Percentiles rank a stretch among this genome's conserved stretches.
phyloP scores from a whole-genome alignment of 2,113 vertebrate species.

The Oenanthe oenanthe region DNA sequence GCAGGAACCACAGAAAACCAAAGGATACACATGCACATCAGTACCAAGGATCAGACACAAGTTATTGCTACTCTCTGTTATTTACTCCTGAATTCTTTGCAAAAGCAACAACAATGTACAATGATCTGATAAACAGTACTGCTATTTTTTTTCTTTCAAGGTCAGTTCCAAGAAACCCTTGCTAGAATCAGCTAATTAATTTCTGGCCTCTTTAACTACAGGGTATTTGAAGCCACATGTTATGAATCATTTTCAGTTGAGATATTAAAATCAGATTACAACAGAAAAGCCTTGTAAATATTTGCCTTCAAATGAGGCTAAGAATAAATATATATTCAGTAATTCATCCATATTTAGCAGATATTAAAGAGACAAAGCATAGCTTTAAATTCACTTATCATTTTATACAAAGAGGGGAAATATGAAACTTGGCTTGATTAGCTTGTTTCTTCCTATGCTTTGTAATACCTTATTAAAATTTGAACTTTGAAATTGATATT shows the following conservation, averaged over 20 bases:
- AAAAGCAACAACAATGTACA: slow-evolving; percentile 68
- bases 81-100: slow-evolving; percentile 62
- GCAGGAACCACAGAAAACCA: background rate
- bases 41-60: slow-evolving; percentile 3
- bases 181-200: slow-evolving; percentile 80
- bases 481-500: slow-evolving; percentile 81
- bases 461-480: slow-evolving; percentile 83
- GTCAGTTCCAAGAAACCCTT: slow-evolving; percentile 78
- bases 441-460: slow-evolving; percentile 80
- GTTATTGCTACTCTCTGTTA: slow-evolving; percentile 41
- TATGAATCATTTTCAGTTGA: slow-evolving; percentile 82
- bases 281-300: slow-evolving; percentile 83
- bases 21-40: background rate
- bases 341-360: slow-evolving; percentile 85
- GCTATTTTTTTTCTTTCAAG: slow-evolving; percentile 59
- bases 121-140: slow-evolving; percentile 67
- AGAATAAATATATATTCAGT: slow-evolving; percentile 85
- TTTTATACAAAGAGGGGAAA: slow-evolving; percentile 78
- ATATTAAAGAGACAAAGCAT: slow-evolving; percentile 83
- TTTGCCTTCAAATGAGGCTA: slow-evolving; percentile 83
- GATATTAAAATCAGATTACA: slow-evolving; percentile 85
- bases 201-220: slow-evolving; percentile 77
- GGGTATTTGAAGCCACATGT: slow-evolving; percentile 74
- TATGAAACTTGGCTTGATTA: slow-evolving; percentile 77
- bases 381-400: slow-evolving; percentile 83